A percentile compares a stretch with the other conserved stretches of the same genome.
phyloP scores from a whole-genome alignment of 2,888 invertebrate genomes.

The Prosopocoilus inquinatus region DNA sequence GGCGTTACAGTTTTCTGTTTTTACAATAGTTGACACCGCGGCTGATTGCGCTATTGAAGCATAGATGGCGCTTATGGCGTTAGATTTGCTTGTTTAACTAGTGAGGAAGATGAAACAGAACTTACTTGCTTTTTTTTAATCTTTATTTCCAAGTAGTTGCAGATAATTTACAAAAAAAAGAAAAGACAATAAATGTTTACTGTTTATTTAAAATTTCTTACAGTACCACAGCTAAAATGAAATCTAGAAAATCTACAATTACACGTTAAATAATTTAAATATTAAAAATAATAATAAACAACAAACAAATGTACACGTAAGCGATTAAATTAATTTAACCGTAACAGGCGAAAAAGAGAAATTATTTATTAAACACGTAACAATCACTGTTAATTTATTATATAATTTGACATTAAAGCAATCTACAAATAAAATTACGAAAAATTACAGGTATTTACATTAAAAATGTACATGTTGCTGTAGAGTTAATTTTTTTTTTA shows the following conservation, averaged over 20 bases:
- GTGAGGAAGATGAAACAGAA: too few relatives aligned
- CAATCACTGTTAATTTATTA: constrained; percentile 31
- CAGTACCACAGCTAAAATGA: constrained; percentile 47
- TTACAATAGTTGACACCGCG: too few relatives aligned
- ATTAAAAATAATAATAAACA: constrained; percentile 34
- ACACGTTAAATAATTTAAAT: constrained; percentile 45
- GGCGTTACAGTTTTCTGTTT: too few relatives aligned
- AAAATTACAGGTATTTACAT: constrained; percentile 39
- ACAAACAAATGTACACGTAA: constrained; percentile 46
- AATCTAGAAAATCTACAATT: constrained; percentile 41
- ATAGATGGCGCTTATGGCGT: too few relatives aligned
- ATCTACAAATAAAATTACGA: constrained; percentile 25
- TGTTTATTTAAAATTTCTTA: constrained; percentile 45
- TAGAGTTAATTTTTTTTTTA: neutral
- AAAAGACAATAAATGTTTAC: neutral
- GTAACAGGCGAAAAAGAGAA: neutral
- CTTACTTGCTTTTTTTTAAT: neutral
- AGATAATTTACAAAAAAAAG: neutral
- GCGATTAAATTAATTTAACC: constrained; percentile 36
- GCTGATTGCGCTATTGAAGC: too few relatives aligned
- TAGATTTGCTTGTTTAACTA: too few relatives aligned
- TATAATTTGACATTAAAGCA: constrained; percentile 31
- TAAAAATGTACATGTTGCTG: constrained; percentile 41
- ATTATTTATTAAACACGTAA: constrained; percentile 23
- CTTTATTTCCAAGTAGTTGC: neutral